Base-by-base conservation (phyloP, 2,888 invertebrate genomes). In the Gymnosoma rotundatum region DNA sequence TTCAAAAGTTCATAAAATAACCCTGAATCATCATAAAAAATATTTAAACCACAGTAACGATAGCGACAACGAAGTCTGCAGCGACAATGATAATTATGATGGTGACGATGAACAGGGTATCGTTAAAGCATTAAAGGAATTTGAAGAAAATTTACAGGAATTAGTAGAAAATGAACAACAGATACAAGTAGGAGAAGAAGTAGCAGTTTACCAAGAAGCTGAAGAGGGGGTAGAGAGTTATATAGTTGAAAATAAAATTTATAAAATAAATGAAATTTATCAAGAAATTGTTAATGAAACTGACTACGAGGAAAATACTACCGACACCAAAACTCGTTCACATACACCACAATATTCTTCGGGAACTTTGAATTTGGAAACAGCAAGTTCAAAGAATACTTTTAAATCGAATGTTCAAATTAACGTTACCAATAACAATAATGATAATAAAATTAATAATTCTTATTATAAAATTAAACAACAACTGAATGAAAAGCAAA, bases 261-360 rank as follows among this genome's bases (percentile, higher is more conserved):
- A 70, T 78, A 64, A 84, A 81, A 69, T 81, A 52, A 74, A 84
- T 81, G 81, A 81, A 61, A 70, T 78, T 48, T 84, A 81, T 66
- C 36, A 84, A 66, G 74, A 84, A 76, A 69, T 83, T 36, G 48
- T 58, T 32, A 58, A 72, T 56, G 73, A 81, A 67, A 50, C 69
- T 18, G 70, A 66, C n/a, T 56, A 25, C 2, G 50, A 56, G 5
- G 63, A 61, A 60, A 45, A 16, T n/a, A 72, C 21, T 32, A 64
- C 12, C 10, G 6, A 32, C 32, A 76, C 12, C 12, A 66, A 14
- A 12, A 36, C n/a, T 42, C 10, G 12, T 14, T 12, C 45, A 25
- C 25, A 25, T 45, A 48, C 18, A 52, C n/a, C 58, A 16, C 42
- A 32, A 67, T 10, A 32, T 25, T 52, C 63, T 10, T 2, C 70